Evolutionary conservation across 2,797 vertebrate species (phyloP).

Genomic region (Acanthis flammea): DNA sequence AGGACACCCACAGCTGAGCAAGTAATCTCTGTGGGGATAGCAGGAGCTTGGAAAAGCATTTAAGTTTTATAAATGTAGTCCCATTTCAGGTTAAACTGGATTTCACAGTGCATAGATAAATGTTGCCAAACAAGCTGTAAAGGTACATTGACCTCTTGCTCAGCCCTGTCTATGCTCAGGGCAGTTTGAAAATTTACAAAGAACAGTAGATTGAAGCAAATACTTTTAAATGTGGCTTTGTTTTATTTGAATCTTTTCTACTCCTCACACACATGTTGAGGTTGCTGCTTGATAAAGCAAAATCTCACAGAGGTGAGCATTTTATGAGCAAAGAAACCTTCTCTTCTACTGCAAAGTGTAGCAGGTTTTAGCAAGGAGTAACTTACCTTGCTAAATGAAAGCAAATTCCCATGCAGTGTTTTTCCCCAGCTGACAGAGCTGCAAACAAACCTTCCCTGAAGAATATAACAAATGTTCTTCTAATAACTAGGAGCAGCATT

Average conservation of each 20-base stretch:
- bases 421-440: constrained; percentile 5
- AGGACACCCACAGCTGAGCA: neutral
- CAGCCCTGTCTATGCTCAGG: neutral
- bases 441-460: constrained; percentile 44
- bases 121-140: neutral
- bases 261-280: neutral
- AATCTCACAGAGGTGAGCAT: constrained; percentile 5
- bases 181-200: neutral
- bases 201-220: neutral
- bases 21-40: neutral
- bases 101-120: neutral
- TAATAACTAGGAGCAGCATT: neutral
- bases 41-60: neutral
- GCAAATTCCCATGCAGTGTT: constrained; percentile 33
- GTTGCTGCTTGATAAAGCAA: constrained; percentile 46
- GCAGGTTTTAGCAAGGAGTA: neutral
- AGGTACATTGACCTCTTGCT: neutral
- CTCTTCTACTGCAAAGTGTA: neutral
- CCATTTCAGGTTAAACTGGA: neutral
- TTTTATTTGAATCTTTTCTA: neutral
- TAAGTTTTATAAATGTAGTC: neutral
- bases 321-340: constrained; percentile 17
- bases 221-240: neutral
- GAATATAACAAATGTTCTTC: constrained; percentile 9
- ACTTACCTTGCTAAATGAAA: constrained; percentile 51